phyloP scores from a whole-genome alignment of 2,888 invertebrate genomes.

The Pediacus dermestoides region DNA sequence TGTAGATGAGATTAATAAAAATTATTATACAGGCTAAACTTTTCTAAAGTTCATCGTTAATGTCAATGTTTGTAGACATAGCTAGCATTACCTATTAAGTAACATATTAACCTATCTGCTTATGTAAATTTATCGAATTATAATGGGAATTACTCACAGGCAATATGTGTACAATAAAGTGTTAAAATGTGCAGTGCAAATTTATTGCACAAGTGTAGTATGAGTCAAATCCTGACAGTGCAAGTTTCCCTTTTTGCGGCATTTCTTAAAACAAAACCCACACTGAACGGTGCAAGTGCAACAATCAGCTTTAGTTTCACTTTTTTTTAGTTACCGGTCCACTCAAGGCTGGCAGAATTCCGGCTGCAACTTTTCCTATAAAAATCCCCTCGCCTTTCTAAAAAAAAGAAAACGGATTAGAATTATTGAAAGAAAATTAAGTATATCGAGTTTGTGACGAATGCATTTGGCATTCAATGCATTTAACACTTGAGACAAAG shows the following conservation, averaged over 20 bases:
- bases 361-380: slow-evolving; percentile 42
- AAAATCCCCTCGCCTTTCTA: slow-evolving; percentile 48
- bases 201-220: background rate
- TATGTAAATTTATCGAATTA: too few relatives aligned
- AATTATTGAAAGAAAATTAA: slow-evolving; percentile 4
- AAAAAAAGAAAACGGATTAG: slow-evolving; percentile 27
- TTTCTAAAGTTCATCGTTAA: too few relatives aligned
- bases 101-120: too few relatives aligned
- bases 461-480: too few relatives aligned
- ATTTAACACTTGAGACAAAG: too few relatives aligned
- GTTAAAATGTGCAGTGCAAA: background rate
- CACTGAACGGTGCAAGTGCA: background rate
- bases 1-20: too few relatives aligned
- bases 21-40: too few relatives aligned
- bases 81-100: too few relatives aligned
- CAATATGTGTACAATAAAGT: too few relatives aligned
- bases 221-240: too few relatives aligned
- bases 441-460: background rate
- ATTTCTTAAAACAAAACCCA: slow-evolving; percentile 4
- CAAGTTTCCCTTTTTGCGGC: background rate
- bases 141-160: too few relatives aligned
- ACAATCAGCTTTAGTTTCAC: slow-evolving; percentile 5
- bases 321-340: slow-evolving; percentile 43
- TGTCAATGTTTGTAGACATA: too few relatives aligned
- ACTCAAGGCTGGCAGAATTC: slow-evolving; percentile 46